Evolutionary conservation across 2,888 invertebrate genomes (phyloP).

Genomic region (Minunthozetes semirufus): DNA sequence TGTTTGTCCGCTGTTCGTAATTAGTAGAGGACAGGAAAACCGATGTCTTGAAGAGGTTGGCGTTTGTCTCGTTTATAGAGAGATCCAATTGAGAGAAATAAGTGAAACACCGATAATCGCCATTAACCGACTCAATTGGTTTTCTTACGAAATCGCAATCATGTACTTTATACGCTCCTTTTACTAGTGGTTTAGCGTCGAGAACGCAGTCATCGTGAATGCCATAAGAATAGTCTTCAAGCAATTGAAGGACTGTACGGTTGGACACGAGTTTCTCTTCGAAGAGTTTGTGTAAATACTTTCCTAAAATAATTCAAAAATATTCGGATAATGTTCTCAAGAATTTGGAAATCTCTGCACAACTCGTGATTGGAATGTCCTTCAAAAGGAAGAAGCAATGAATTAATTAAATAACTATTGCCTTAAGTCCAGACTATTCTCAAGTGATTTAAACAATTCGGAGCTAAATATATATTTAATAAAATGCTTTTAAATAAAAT

Average conservation of each 20-base stretch:
- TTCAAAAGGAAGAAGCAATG: too few species aligned
- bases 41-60: background rate
- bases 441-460: too few species aligned
- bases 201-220: constrained; percentile 32
- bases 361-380: background rate
- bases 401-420: too few species aligned
- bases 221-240: constrained; percentile 20
- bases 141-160: background rate
- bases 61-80: background rate
- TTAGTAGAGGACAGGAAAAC: constrained; percentile 6
- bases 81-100: constrained; percentile 27
- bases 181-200: constrained; percentile 3
- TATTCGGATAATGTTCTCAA: too few species aligned
- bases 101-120: constrained; percentile 32
- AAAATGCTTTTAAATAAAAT: too few species aligned
- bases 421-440: too few species aligned
- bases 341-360: background rate
- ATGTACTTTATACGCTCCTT: background rate
- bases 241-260: background rate
- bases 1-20: constrained; percentile 29
- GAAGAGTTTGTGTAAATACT: constrained; percentile 29
- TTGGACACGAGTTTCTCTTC: constrained; percentile 19
- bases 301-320: background rate
- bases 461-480: too few species aligned
- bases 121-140: constrained; percentile 23